Base-by-base conservation (phyloP, 2,113 vertebrate species). In the Aplodontia rufa region DNA sequence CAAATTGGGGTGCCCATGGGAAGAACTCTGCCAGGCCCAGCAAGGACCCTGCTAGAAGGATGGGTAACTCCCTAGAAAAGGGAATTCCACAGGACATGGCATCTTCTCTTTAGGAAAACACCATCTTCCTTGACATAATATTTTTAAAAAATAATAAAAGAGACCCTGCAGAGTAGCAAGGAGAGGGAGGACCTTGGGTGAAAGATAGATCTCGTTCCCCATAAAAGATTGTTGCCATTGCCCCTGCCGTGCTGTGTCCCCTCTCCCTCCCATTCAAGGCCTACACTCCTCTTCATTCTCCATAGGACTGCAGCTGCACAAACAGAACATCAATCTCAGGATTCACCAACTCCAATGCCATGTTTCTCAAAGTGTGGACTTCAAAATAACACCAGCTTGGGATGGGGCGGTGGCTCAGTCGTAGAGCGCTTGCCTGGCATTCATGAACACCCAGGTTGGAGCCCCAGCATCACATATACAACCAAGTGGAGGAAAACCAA, bases 61-160 rank as follows among this genome's bases (percentile, higher is more conserved):
- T 40, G 17, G 22, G 16, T 4, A 14, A 71, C 3, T 66, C 47
- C 32, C 37, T 26, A 47, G 37, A 69, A 32, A 53, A 74, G 26
- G 49, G 64, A 51, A 11, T 2, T 40, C 2, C 16, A 37, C 37
- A 47, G 11, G 53, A 45, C 9, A 4, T 24, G 37, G 32, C 55
- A 40, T 0, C 82, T 64, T 87, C 69, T 51, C 5, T n/a, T 82
- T 87, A 49, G 87, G 75, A 76, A 93, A 96, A 51, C 1, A 19
- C 53, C 26, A 51, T 75, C 6, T 75, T 69, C n/a, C 24, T 75
- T 55, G 32, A 89, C 47, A 49, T 35, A 87, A 87, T 32, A 42
- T n/a, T n/a, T n/a, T n/a, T 37, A 49, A 47, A 93, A 58, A 8
- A 5, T n/a, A 60, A 81, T 42, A 14, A 22, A 45, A 75, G 47